Conservation (phyloP, 2,888 invertebrate genomes). For the Agrilus mali region DNA sequence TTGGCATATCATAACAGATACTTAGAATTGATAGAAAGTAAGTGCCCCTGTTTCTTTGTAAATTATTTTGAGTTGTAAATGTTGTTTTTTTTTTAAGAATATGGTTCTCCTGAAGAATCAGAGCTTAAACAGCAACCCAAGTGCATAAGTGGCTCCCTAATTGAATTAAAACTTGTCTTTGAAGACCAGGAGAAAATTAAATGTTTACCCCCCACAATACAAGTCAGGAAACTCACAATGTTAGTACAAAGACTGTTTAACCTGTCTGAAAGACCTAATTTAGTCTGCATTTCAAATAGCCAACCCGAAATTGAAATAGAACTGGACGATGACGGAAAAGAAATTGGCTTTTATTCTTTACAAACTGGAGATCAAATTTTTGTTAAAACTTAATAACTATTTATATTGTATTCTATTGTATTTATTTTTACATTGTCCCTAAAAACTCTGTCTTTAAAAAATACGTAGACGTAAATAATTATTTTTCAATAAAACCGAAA, state of each 20-base stretch:
- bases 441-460: too few relatives aligned
- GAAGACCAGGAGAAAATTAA: slow-evolving; percentile 44
- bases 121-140: slow-evolving; percentile 44
- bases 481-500: too few relatives aligned
- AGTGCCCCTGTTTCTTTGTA: slow-evolving; percentile 23
- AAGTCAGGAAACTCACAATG: slow-evolving; percentile 70
- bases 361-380: slow-evolving; percentile 72
- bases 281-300: slow-evolving; percentile 43
- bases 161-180: slow-evolving; percentile 45
- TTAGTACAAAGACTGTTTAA: slow-evolving; percentile 66
- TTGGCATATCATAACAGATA: slow-evolving; percentile 64
- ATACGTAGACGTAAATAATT: too few relatives aligned
- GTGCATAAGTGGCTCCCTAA: slow-evolving; percentile 56
- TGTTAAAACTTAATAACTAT: slow-evolving; percentile 22
- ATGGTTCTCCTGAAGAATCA: slow-evolving; percentile 71
- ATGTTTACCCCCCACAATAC: slow-evolving; percentile 64
- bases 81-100: slow-evolving; percentile 43
- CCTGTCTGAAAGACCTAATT: slow-evolving; percentile 31
- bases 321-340: slow-evolving; percentile 72
- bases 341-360: slow-evolving; percentile 70
- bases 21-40: slow-evolving; percentile 59
- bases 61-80: slow-evolving; percentile 1
- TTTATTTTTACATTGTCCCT: too few relatives aligned
- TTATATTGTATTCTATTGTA: too few relatives aligned
- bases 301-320: slow-evolving; percentile 55